These are phyloP conservation scores for Horisme vitalbata DNA, from an alignment of 2,888 invertebrate genomes.

Conservation along the genomic window DNA sequence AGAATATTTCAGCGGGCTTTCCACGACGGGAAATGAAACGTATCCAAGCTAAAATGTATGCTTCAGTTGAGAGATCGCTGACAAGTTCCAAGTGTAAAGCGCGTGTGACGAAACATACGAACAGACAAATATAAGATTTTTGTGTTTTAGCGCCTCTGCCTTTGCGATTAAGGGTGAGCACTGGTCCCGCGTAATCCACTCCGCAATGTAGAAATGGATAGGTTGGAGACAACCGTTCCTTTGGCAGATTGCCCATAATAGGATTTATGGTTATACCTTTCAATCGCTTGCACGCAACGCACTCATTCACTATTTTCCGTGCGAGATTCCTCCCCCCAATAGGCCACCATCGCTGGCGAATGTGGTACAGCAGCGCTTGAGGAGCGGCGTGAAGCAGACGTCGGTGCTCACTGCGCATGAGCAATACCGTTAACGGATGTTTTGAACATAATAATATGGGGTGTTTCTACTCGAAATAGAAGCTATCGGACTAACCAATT, in stretches of 20 bases:
- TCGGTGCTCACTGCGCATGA: constrained; percentile 22
- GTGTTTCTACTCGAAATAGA: constrained; percentile 16
- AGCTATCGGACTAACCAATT: constrained; percentile 5
- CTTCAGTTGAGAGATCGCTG: constrained; percentile 27
- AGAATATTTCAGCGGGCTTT: constrained; percentile 27
- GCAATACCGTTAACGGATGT: constrained; percentile 1
- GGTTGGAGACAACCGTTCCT: not conserved
- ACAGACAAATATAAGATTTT: constrained; percentile 17
- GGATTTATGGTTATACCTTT: not conserved
- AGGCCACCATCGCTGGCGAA: constrained; percentile 16
- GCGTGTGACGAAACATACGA: constrained; percentile 2
- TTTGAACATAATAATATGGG: constrained; percentile 11
- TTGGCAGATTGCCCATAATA: not conserved
- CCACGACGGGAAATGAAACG: constrained; percentile 33
- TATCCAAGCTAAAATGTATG: constrained; percentile 30
- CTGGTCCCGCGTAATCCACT: constrained; percentile 1
- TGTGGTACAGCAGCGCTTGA: constrained; percentile 12
- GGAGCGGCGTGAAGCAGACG: constrained; percentile 21
- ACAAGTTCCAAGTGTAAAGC: constrained; percentile 30
- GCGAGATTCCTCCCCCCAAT: constrained; percentile 20
- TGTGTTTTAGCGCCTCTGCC: constrained; percentile 26
- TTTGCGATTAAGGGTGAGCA: constrained; percentile 3
- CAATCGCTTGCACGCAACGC: constrained; percentile 1
- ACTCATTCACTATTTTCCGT: constrained; percentile 14
- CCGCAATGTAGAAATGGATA: constrained; percentile 3